phyloP scores from a whole-genome alignment of 1,140 invertebrate genomes.

The Ridgeia piscesae region DNA sequence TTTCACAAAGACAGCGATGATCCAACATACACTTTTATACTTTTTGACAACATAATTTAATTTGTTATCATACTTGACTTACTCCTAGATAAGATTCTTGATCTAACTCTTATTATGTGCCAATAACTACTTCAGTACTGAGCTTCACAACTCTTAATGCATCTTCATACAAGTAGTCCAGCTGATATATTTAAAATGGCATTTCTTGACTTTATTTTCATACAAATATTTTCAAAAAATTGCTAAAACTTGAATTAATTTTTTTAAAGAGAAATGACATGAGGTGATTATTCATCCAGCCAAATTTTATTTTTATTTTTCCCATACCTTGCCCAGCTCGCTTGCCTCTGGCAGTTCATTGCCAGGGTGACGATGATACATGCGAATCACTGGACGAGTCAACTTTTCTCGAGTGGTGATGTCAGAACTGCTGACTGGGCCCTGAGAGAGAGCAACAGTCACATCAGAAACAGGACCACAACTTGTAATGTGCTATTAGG shows the following conservation, averaged over 20 bases:
- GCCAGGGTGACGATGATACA: slow-evolving; percentile 57
- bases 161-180: not conserved
- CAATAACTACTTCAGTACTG: not conserved
- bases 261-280: not conserved
- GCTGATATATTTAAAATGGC: not conserved
- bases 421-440: slow-evolving; percentile 51
- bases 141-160: not conserved
- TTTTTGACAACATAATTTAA: not conserved
- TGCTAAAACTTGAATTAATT: too few relatives aligned
- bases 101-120: not conserved
- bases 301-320: not conserved
- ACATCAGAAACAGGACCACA: not conserved
- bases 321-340: slow-evolving; percentile 48
- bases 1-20: not conserved
- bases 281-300: not conserved
- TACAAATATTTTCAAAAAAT: too few relatives aligned
- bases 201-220: not conserved
- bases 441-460: slow-evolving; percentile 37
- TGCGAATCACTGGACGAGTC: slow-evolving; percentile 51
- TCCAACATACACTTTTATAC: not conserved
- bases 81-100: not conserved
- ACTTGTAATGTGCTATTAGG: not conserved
- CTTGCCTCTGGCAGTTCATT: slow-evolving; percentile 55
- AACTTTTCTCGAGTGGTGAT: slow-evolving; percentile 50
- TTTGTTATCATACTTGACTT: not conserved